A percentile compares a stretch with the other conserved stretches of the same genome.
Conservation (phyloP, 2,797 vertebrate species). For the Peromyscus eremicus region DNA sequence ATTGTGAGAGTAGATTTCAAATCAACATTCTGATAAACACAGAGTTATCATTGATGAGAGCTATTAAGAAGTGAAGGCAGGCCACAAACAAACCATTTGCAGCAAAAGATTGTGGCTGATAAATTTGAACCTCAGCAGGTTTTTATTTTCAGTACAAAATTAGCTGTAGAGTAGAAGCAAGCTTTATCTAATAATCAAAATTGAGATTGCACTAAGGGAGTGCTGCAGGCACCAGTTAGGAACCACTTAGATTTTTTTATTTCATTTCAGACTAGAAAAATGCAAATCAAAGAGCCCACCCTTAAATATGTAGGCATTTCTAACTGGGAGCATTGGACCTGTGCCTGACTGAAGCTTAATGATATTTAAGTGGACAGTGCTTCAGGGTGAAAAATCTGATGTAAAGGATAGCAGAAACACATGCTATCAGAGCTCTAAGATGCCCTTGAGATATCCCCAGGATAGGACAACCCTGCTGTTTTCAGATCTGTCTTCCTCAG, state of each 20-base stretch:
- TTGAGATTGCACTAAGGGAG: not conserved
- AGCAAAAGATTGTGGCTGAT: not conserved
- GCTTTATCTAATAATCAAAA: slow-evolving; percentile 47
- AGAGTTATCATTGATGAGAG: not conserved
- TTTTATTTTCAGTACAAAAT: slow-evolving; percentile 13
- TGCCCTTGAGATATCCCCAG: slow-evolving; percentile 23
- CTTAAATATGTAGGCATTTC: slow-evolving; percentile 27
- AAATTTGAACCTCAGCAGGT: not conserved
- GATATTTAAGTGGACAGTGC: slow-evolving; percentile 28
- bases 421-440: not conserved
- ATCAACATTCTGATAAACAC: not conserved
- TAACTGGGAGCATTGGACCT: slow-evolving; percentile 1
- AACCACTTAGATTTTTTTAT: slow-evolving; percentile 49
- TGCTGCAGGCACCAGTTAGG: slow-evolving; percentile 49
- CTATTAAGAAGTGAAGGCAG: not conserved
- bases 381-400: not conserved
- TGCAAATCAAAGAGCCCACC: slow-evolving; percentile 39
- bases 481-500: not conserved
- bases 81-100: not conserved
- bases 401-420: not conserved
- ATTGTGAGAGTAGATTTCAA: not conserved
- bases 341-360: slow-evolving; percentile 8
- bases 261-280: slow-evolving; percentile 47
- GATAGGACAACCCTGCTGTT: not conserved
- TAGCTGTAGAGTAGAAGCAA: slow-evolving; percentile 39